Evolutionary conservation across 2,797 vertebrate species (phyloP).

Genomic region (Eulemur rubriventer): DNA sequence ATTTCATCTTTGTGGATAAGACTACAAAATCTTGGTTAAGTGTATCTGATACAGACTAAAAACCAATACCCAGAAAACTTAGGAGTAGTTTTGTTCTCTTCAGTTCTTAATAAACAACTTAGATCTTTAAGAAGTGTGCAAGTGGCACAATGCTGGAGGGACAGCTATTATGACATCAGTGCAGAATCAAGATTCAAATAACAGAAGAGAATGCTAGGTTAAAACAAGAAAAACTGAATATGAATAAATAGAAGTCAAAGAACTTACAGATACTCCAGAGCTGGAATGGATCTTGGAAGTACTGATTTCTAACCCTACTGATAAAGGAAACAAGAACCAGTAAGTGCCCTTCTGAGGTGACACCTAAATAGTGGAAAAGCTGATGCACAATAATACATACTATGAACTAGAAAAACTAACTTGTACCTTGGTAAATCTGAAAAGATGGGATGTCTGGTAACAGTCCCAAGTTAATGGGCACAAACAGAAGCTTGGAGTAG

Average conservation of each 20-base stretch:
- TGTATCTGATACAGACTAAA: neutral
- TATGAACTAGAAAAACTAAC: neutral
- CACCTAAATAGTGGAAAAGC: neutral
- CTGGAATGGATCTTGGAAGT: neutral
- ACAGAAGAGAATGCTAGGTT: neutral
- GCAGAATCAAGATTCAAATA: constrained; percentile 7
- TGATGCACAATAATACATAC: neutral
- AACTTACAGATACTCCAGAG: neutral
- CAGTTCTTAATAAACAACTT: neutral
- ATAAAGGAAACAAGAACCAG: neutral
- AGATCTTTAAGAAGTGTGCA: neutral
- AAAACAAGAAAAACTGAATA: neutral
- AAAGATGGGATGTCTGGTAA: neutral
- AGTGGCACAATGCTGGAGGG: neutral
- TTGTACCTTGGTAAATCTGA: neutral
- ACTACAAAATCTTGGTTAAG: neutral
- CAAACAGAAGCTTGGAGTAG: neutral
- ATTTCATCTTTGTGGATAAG: neutral
- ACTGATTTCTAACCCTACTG: neutral
- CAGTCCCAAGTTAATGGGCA: neutral
- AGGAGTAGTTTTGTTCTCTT: neutral
- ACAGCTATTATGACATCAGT: neutral
- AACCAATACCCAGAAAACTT: neutral
- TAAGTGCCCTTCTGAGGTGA: neutral
- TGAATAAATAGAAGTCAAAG: constrained; percentile 14